phyloP scores from a whole-genome alignment of 2,888 invertebrate genomes.

The Tipula lateralis region DNA sequence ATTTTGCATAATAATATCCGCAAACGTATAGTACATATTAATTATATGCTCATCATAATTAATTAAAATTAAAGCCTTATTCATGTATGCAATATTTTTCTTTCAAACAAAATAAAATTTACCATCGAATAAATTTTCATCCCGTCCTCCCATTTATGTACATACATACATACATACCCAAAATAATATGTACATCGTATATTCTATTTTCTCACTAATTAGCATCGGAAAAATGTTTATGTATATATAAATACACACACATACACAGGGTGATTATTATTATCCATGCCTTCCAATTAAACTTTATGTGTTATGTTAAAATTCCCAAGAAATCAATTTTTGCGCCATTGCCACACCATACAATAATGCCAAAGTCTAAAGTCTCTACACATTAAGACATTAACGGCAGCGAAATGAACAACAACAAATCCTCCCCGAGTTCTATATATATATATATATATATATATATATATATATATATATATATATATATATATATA shows the following conservation, averaged over 20 bases:
- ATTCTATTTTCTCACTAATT: background rate
- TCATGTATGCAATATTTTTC: background rate
- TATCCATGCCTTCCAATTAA: background rate
- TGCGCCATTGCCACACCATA: background rate
- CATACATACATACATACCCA: background rate
- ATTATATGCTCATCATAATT: slow-evolving; percentile 3
- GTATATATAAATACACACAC: background rate
- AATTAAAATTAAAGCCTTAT: background rate
- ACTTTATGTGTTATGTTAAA: background rate
- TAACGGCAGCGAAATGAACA: too few species aligned
- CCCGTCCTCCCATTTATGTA: background rate
- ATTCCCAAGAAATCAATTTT: slow-evolving; percentile 11
- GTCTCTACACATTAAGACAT: background rate
- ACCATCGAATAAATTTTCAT: background rate
- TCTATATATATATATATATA: too few species aligned
- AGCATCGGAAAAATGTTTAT: background rate
- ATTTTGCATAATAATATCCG: background rate
- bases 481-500: too few species aligned
- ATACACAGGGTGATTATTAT: background rate
- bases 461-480: too few species aligned
- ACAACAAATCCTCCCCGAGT: background rate
- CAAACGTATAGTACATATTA: background rate
- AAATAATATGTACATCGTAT: background rate
- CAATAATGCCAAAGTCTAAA: background rate
- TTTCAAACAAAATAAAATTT: background rate